These are phyloP conservation scores for Calyptomena viridis DNA, from an alignment of 2,113 vertebrate species.

Conservation along the genomic window DNA sequence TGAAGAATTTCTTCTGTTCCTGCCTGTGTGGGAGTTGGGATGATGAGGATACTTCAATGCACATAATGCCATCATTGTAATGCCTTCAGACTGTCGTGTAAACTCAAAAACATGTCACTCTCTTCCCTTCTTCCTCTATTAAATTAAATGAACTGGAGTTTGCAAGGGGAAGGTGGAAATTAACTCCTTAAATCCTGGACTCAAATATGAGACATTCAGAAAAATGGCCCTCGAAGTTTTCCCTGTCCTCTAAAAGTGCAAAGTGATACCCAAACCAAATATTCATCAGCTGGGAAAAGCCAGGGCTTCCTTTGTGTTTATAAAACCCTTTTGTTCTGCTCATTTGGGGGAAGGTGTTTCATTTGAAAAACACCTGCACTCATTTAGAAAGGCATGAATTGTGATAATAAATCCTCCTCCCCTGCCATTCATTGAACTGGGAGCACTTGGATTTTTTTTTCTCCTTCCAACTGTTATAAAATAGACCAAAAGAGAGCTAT, in stretches of 20 bases:
- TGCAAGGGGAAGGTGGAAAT: background rate
- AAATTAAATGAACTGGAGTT: constrained; percentile 10
- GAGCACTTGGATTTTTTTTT: background rate
- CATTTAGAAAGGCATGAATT: background rate
- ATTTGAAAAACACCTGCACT: constrained; percentile 49
- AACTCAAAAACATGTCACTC: constrained; percentile 31
- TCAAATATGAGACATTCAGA: no score
- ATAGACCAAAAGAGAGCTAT: constrained; percentile 51
- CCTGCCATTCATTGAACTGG: constrained; percentile 14
- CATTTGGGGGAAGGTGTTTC: background rate
- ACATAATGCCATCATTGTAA: background rate
- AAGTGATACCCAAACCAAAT: background rate
- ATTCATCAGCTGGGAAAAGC: background rate
- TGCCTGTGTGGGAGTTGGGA: constrained; percentile 3
- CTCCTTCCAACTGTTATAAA: constrained; percentile 32
- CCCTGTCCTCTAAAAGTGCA: background rate
- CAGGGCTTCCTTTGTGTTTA: background rate
- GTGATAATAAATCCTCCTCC: constrained; percentile 23
- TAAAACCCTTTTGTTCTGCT: constrained; percentile 1
- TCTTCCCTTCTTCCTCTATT: background rate
- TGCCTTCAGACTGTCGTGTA: constrained; percentile 21
- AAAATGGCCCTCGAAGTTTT: background rate
- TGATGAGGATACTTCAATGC: constrained; percentile 9
- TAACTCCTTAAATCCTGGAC: background rate
- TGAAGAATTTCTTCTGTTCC: constrained; percentile 21